Evolutionary conservation across 2,113 vertebrate species (phyloP).

Genomic region (Holacanthus passer): DNA sequence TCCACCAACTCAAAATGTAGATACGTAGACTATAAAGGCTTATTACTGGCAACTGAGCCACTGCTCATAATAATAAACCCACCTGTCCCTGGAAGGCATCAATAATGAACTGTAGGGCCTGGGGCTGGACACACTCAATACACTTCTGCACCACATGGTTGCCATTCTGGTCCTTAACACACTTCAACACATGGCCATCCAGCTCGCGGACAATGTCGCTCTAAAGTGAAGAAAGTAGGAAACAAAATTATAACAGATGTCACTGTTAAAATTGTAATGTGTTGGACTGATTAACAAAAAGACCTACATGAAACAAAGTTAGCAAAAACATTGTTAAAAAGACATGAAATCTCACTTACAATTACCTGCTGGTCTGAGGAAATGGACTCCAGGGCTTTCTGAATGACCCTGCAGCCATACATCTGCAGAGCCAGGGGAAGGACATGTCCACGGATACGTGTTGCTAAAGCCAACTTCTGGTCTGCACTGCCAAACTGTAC

Average conservation of each 20-base stretch:
- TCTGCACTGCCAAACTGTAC: conserved; percentile 95
- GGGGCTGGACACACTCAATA: conserved; percentile 96
- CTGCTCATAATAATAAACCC: conserved; percentile 24
- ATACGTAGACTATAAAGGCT: no score
- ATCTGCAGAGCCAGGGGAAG: conserved; percentile 95
- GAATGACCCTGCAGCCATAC: conserved; percentile 97
- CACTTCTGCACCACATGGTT: conserved; percentile 99
- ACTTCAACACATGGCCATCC: conserved; percentile 97
- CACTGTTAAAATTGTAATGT: background rate
- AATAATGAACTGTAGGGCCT: conserved; percentile 96
- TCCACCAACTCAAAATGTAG: background rate
- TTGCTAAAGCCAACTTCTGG: conserved; percentile 95
- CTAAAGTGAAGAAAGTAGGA: conserved; percentile 73
- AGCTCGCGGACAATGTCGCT: conserved; percentile 96
- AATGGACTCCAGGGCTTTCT: conserved; percentile 97
- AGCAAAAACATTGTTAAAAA: conserved; percentile 10
- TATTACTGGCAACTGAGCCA: background rate
- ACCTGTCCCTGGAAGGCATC: conserved; percentile 98
- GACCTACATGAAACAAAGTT: background rate
- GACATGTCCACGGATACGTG: conserved; percentile 95
- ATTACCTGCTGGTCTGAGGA: conserved; percentile 99
- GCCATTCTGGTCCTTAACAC: conserved; percentile 98
- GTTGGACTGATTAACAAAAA: background rate
- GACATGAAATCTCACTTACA: conserved; percentile 88
- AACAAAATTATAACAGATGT: background rate